A percentile compares a stretch with the other conserved stretches of the same genome.
These are phyloP conservation scores for Eupithecia exiguata DNA, from an alignment of 2,888 invertebrate species.

Conservation along the genomic window DNA sequence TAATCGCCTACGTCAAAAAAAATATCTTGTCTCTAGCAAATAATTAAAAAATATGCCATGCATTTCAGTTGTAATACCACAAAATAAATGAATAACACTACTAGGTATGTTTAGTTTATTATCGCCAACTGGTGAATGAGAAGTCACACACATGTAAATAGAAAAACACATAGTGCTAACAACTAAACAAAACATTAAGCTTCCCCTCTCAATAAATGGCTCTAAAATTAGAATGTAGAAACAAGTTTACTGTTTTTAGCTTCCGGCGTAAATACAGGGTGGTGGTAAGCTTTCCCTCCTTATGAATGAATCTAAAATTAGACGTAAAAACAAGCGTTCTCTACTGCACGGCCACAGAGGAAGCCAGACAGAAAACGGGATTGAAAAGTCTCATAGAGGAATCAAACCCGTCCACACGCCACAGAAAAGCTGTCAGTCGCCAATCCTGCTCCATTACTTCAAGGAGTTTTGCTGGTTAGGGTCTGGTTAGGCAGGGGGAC, in stretches of 20 bases:
- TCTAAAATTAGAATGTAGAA: background rate
- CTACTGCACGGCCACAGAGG: no score
- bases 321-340: no score
- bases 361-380: no score
- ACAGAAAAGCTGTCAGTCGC: no score
- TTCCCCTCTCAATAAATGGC: background rate
- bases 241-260: background rate
- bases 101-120: background rate
- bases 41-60: background rate
- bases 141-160: background rate
- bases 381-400: no score
- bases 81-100: background rate
- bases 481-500: no score
- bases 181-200: background rate
- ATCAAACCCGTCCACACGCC: no score
- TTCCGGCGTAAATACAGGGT: background rate
- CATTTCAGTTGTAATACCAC: background rate
- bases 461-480: no score
- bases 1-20: background rate
- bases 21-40: background rate
- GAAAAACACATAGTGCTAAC: background rate
- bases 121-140: slow-evolving; percentile 3
- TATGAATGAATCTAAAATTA: no score
- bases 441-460: no score
- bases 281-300: background rate